Conservation (phyloP, 2,797 vertebrate species). For the Phataginus tricuspis region DNA sequence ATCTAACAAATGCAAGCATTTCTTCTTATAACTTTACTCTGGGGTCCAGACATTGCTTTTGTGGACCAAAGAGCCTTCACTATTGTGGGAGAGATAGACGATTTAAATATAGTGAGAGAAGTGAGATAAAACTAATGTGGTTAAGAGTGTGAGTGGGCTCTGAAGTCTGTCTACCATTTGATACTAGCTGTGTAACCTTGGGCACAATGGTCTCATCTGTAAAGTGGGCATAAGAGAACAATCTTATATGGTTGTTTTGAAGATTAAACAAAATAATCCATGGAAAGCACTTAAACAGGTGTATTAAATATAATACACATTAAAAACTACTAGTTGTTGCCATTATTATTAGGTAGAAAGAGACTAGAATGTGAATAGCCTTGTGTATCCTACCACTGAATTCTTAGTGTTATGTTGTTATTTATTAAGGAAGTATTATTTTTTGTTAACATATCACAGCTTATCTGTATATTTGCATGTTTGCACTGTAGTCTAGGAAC, state of each 20-base stretch:
- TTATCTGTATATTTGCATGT: conserved; percentile 51
- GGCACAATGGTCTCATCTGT: conserved; percentile 7
- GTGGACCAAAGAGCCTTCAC: conserved; percentile 13
- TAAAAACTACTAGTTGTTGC: conserved; percentile 42
- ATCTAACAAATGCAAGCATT: conserved; percentile 52
- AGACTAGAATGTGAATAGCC: conserved; percentile 24
- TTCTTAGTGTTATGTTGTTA: conserved; percentile 38
- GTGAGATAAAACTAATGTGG: conserved; percentile 14
- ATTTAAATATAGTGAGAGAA: conserved; percentile 42
- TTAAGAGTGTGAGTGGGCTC: not conserved
- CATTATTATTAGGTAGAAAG: conserved; percentile 7
- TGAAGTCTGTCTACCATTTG: conserved; percentile 10
- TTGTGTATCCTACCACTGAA: not conserved
- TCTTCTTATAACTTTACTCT: conserved; percentile 57
- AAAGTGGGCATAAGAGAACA: conserved; percentile 53
- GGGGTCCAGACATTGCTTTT: conserved; percentile 59
- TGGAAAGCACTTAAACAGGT: conserved; percentile 29
- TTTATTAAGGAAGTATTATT: conserved; percentile 51
- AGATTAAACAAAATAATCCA: conserved; percentile 52
- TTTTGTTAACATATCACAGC: conserved; percentile 40
- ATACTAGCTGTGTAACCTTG: conserved; percentile 12
- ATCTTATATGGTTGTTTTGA: conserved; percentile 22
- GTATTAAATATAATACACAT: not conserved
- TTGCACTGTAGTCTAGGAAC: conserved; percentile 31
- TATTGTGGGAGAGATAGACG: not conserved